Conservation (phyloP, 2,888 invertebrate species). For the Asteroscopus sphinx region DNA sequence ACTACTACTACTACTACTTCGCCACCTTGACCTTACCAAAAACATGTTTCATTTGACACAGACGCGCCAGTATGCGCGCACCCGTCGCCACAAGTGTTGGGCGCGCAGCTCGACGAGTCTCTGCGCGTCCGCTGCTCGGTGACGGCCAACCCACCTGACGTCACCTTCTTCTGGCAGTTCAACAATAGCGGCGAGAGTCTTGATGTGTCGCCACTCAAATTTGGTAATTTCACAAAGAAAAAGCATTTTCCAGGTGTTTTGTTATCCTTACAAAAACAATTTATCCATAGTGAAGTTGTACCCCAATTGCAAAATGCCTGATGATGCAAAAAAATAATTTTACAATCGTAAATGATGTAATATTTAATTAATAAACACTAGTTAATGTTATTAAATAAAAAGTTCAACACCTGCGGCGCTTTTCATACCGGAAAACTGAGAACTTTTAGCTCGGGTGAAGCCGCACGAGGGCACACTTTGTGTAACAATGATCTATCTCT, state of each 20-base stretch:
- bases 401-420: too few relatives aligned
- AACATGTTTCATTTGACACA: constrained; percentile 71
- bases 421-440: too few relatives aligned
- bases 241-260: neutral
- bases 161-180: constrained; percentile 96
- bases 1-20: too few relatives aligned
- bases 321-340: too few relatives aligned
- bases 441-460: too few relatives aligned
- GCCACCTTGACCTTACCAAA: too few relatives aligned
- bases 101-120: constrained; percentile 95
- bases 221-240: constrained; percentile 70
- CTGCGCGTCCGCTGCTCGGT: constrained; percentile 95
- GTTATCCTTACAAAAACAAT: neutral
- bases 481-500: constrained; percentile 18
- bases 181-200: constrained; percentile 97
- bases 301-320: too few relatives aligned
- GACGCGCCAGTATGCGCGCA: constrained; percentile 95
- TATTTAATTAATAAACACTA: too few relatives aligned
- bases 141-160: constrained; percentile 95
- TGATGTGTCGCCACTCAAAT: constrained; percentile 92
- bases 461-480: too few relatives aligned
- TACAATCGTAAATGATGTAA: too few relatives aligned
- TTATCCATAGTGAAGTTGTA: neutral
- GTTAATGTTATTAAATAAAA: too few relatives aligned
- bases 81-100: constrained; percentile 93